These are phyloP conservation scores for Takifugu ocellatus DNA, from an alignment of 2,797 vertebrate genomes.

Conservation along the genomic window DNA sequence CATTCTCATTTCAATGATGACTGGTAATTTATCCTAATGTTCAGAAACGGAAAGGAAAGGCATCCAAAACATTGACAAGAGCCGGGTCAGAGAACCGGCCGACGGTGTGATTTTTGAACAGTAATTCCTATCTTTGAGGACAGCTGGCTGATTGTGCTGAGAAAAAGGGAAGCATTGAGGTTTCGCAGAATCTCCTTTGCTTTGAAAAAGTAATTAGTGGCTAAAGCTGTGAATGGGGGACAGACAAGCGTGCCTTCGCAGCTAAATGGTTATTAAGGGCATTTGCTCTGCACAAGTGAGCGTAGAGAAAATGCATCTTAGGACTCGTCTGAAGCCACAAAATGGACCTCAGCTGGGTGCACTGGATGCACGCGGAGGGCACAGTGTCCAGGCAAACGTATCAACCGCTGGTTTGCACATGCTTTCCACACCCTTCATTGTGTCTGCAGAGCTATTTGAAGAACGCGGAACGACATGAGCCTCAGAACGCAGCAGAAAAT, in stretches of 20 bases:
- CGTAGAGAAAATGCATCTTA: constrained; percentile 55
- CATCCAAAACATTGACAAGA: constrained; percentile 7
- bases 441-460: constrained; percentile 5
- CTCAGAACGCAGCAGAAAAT: not conserved
- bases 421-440: constrained; percentile 13
- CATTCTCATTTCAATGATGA: too few species aligned
- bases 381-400: constrained; percentile 25
- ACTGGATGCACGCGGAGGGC: constrained; percentile 6
- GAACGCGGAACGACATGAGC: not conserved
- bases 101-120: constrained; percentile 33
- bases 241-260: constrained; percentile 71
- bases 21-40: constrained; percentile 2
- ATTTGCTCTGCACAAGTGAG: constrained; percentile 65
- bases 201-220: constrained; percentile 73
- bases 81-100: constrained; percentile 5
- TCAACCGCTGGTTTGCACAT: constrained; percentile 22
- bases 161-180: constrained; percentile 66
- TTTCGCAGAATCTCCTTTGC: constrained; percentile 62
- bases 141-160: constrained; percentile 64
- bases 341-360: constrained; percentile 22
- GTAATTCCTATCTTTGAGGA: constrained; percentile 48
- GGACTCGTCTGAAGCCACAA: constrained; percentile 43
- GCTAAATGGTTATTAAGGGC: constrained; percentile 78
- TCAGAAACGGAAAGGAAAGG: not conserved
- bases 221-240: constrained; percentile 67